A percentile compares a stretch with the other conserved stretches of the same genome.
These are phyloP conservation scores for Todiramphus chloris DNA, from an alignment of 2,113 vertebrate species.

Conservation along the genomic window DNA sequence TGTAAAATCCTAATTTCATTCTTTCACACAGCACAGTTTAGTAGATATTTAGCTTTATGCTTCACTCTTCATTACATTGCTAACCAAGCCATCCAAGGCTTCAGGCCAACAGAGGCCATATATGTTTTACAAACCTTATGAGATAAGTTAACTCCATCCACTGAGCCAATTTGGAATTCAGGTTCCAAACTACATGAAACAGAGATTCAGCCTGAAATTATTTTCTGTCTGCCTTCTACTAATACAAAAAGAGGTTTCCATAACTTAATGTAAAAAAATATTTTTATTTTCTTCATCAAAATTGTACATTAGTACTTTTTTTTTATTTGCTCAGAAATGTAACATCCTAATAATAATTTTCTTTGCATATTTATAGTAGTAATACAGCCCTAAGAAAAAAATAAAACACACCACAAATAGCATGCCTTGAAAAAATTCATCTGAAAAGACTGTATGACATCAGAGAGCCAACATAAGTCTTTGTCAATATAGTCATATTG, in stretches of 20 bases:
- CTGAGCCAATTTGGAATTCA: neutral
- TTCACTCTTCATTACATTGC: neutral
- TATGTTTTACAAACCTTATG: neutral
- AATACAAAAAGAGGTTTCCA: neutral
- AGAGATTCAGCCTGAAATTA: neutral
- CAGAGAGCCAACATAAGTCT: neutral
- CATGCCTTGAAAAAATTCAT: neutral
- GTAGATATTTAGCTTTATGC: neutral
- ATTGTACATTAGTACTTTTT: neutral
- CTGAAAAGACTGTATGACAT: neutral
- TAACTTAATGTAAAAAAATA: neutral
- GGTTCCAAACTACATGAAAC: neutral
- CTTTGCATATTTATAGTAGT: neutral
- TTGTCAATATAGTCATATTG: neutral
- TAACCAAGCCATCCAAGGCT: neutral
- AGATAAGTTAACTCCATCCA: fast-evolving
- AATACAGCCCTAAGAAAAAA: neutral
- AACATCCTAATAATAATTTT: neutral
- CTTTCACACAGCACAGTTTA: neutral
- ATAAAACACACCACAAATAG: neutral
- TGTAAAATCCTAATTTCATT: neutral
- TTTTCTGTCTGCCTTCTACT: neutral
- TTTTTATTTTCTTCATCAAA: neutral
- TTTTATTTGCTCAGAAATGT: neutral
- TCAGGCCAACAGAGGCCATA: neutral